Conservation (phyloP, 1,140 invertebrate species). For the Pseudomyrmex sp. region DNA sequence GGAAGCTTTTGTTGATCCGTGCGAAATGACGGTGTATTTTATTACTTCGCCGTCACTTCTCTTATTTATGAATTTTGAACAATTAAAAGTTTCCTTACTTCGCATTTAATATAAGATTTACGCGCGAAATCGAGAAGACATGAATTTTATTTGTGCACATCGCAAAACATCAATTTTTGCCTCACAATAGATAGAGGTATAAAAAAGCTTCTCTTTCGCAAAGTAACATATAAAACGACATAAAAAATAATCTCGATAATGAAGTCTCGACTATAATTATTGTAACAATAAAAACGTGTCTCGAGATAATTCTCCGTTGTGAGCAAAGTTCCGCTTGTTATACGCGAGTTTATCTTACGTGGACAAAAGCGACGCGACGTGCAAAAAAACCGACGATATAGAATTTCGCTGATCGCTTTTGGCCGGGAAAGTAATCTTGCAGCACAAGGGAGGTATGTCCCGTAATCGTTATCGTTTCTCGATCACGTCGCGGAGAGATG, state of each 20-base stretch:
- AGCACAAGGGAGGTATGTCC: constrained; percentile 12
- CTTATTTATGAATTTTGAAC: not conserved
- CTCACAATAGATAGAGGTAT: not conserved
- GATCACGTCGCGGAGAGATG: constrained; percentile 39
- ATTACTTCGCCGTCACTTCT: not conserved
- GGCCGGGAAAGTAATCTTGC: constrained; percentile 42
- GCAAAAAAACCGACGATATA: constrained; percentile 25
- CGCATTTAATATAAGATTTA: not conserved
- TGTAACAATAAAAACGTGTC: not conserved
- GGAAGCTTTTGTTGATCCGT: constrained; percentile 56
- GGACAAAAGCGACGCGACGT: constrained; percentile 18
- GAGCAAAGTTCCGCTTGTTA: not conserved
- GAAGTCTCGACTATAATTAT: not conserved
- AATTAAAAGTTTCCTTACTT: not conserved
- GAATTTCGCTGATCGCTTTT: constrained; percentile 46
- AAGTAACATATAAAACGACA: not conserved
- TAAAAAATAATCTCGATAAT: not conserved
- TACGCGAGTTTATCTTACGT: constrained; percentile 1
- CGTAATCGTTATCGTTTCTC: constrained; percentile 63
- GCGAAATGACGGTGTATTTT: constrained; percentile 14
- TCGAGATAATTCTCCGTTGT: not conserved
- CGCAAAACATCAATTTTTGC: not conserved
- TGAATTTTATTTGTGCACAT: not conserved
- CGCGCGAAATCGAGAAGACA: not conserved
- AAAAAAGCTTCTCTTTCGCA: not conserved